phyloP scores from a whole-genome alignment of 2,797 vertebrate species.

The Falco berigora region DNA sequence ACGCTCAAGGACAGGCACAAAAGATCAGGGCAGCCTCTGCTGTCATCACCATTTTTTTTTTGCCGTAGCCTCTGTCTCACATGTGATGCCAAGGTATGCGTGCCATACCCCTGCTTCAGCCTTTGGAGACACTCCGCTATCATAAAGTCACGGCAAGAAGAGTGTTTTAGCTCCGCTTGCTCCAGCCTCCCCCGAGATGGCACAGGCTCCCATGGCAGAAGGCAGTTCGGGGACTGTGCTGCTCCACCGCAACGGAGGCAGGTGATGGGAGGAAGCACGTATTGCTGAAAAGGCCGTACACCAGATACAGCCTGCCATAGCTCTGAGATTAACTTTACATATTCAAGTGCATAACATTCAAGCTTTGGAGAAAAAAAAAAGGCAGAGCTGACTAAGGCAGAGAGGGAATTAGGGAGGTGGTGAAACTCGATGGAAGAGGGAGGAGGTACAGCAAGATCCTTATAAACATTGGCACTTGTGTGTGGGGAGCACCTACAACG shows the following conservation, averaged over 20 bases:
- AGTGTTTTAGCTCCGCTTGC: background rate
- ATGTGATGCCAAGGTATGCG: accelerated
- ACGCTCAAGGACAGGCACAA: accelerated
- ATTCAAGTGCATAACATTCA: slow-evolving; percentile 16
- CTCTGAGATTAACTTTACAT: background rate
- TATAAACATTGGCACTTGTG: background rate
- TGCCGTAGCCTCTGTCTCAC: accelerated
- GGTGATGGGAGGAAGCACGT: background rate
- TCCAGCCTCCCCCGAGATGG: background rate
- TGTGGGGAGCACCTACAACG: background rate
- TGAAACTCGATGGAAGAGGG: background rate
- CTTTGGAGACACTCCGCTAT: background rate
- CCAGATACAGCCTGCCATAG: background rate
- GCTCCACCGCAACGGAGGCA: background rate
- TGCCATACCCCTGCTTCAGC: accelerated
- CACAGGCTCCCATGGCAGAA: background rate
- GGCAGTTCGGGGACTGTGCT: background rate
- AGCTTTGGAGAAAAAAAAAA: background rate
- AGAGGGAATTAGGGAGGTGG: background rate
- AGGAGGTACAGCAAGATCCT: background rate
- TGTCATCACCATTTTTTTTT: background rate
- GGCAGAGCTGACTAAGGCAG: slow-evolving; percentile 47
- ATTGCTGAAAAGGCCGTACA: background rate
- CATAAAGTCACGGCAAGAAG: background rate
- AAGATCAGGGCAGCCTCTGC: background rate